Evolutionary conservation across 2,888 invertebrate genomes (phyloP).

Genomic region (Meteorus cinctellus): DNA sequence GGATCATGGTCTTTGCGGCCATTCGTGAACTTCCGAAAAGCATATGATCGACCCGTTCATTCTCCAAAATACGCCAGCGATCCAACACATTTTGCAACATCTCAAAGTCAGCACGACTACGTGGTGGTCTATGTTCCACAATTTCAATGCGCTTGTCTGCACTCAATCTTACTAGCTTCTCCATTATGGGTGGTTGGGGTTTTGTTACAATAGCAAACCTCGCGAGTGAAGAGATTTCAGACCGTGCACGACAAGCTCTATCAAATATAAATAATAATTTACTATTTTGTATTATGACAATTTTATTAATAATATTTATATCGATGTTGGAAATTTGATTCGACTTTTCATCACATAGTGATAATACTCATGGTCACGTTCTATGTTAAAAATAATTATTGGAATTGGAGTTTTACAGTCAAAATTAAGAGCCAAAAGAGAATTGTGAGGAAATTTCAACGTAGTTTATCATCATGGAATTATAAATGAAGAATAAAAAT

Average conservation of each 20-base stretch:
- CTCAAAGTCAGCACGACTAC: slow-evolving; percentile 83
- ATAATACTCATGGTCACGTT: too few species aligned
- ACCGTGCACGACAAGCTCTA: slow-evolving; percentile 51
- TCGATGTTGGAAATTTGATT: too few species aligned
- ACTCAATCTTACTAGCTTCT: slow-evolving; percentile 47
- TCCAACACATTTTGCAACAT: slow-evolving; percentile 79
- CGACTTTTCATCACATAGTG: too few species aligned
- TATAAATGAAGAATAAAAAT: too few species aligned
- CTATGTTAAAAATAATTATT: too few species aligned
- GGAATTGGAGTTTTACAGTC: too few species aligned
- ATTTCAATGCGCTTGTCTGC: slow-evolving; percentile 75
- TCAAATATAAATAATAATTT: background rate
- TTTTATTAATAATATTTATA: background rate
- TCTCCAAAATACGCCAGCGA: slow-evolving; percentile 81
- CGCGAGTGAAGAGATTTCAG: slow-evolving; percentile 46
- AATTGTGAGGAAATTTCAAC: too few species aligned
- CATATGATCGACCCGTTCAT: slow-evolving; percentile 75
- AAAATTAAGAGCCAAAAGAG: too few species aligned
- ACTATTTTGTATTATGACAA: too few species aligned
- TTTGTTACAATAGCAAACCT: slow-evolving; percentile 49
- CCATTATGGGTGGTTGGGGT: slow-evolving; percentile 46
- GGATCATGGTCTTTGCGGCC: slow-evolving; percentile 81
- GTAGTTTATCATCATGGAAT: too few species aligned
- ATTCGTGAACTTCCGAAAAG: slow-evolving; percentile 73
- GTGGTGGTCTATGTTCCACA: slow-evolving; percentile 71